Evolutionary conservation across 2,888 invertebrate species (phyloP), one percentile per base, ranked within the genome.

Genomic region (Flabesymbios commensalis): DNA sequence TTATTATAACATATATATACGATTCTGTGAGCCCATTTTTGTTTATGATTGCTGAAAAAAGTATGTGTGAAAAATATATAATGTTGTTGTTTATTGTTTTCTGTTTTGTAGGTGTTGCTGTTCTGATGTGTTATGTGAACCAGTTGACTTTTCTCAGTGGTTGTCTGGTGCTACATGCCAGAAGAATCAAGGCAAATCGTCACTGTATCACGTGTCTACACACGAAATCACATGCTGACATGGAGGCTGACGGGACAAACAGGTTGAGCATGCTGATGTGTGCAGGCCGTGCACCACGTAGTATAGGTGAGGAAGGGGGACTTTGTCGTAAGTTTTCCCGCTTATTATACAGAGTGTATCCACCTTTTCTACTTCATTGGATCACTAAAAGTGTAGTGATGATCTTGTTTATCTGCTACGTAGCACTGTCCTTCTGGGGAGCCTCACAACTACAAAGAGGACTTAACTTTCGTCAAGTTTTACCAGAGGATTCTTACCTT

Each of bases 101-200:
- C 48, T 52, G n/a, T 31, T 28, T 66, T 68, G 1, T 71, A 78
- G 78, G 76, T 14, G 65, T 73, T 10, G 77, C 75, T 5, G 74
- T 78, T 7, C 39, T 76, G 3, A 68, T 78, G 49, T 76, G 75
- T 59, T 78, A 77, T 66, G 19, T 78, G 22, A 76, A 74, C 54
- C 75, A 76, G 53, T 66, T 74, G 42, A 73, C 74, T 1, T 71
- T 78, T 57, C 76, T 77, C 60, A 66, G 73, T 4, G 73, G 75
- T 4, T 76, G 76, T 53, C 64, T 77, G 31, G 72, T 74, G 0
- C 64, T 76, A 26, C 73, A 78, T 60, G 76, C 75, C 24, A 66
- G 64, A 1, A 69, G 76, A 10, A 67, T 73, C 0, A 61, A 65
- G 17, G 49, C 61, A 1, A 65, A 64, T 1, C 66, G 71, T 7